Base-by-base conservation (phyloP, 2,797 vertebrate genomes). In the Arctocebus calabarensis region DNA sequence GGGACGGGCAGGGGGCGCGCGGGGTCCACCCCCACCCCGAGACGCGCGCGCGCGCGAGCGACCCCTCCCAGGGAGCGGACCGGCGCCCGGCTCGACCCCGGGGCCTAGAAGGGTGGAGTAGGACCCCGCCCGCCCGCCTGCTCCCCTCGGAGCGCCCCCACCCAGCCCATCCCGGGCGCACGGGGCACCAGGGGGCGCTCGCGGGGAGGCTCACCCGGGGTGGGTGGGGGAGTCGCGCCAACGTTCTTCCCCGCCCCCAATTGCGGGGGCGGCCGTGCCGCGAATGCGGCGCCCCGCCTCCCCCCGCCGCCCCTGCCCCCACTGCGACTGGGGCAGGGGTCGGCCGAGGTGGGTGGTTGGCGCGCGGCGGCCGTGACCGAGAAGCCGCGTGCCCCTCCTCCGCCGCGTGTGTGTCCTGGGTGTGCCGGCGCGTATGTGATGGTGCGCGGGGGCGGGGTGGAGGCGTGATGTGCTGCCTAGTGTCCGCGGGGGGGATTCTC, bases 101-200 rank as follows among this genome's bases (percentile, higher is more conserved):
- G n/a, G 64, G 84, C 29, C 85, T 32, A 6, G 52, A 32, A 61
- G 48, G 85, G 40, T 34, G 93, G 82, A 27, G 81, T 48, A 2
- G 71, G 55, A 23, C 48, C 16, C 48, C 48, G 48, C 71, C 70
- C 70, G 5, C 57, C 75, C 48, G 48, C 71, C 70, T 64, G 5
- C 57, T 70, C 16, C 20, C 64, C 40, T 20, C 61, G 14, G 34
- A 40, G 9, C 55, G 45, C 81, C 79, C 55, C 23, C 1, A 22
- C 45, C 22, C 5, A 14, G 37, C 4, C 73, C 45, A 10, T 79
- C 40, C 52, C 6, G 13, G 71, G 70, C 20, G 16, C 59, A 9
- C 74, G 66, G 8, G 17, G 62, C 96, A 70, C 84, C 96, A 97
- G 94, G 94, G 96, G 96, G 96, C 97, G 96, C 97, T 88, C 81